Percentiles rank a stretch among this genome's conserved stretches.
These are phyloP conservation scores for Brachionus rotundiformis DNA, from an alignment of 1,140 invertebrate genomes.

Conservation along the genomic window DNA sequence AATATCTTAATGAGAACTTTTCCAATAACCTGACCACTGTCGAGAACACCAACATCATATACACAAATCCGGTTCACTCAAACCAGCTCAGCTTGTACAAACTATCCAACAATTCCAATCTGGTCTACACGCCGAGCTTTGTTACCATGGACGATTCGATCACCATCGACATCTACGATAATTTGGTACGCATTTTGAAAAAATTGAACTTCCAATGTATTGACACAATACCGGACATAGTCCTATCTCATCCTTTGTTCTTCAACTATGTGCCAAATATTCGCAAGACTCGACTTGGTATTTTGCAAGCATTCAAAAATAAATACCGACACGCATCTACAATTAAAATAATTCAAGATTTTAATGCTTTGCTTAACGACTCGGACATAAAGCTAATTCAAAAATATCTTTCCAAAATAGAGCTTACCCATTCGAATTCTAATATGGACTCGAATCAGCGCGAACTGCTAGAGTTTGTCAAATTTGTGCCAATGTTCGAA, in stretches of 20 bases:
- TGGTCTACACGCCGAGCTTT: not conserved
- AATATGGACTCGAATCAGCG: not conserved
- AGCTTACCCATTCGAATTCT: not conserved
- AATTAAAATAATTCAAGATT: constrained; percentile 24
- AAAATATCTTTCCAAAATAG: constrained; percentile 39
- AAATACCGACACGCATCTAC: not conserved
- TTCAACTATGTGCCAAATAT: constrained; percentile 29
- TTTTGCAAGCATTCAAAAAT: constrained; percentile 19
- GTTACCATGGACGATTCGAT: constrained; percentile 3
- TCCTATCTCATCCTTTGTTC: not conserved
- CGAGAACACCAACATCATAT: constrained; percentile 42
- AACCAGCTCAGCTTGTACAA: constrained; percentile 11
- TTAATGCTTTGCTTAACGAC: constrained; percentile 38
- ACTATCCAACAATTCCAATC: constrained; percentile 33
- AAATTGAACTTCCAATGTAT: constrained; percentile 41
- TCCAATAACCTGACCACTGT: constrained; percentile 8
- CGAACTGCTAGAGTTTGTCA: constrained; percentile 22
- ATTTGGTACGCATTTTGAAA: constrained; percentile 2
- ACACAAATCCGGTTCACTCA: not conserved
- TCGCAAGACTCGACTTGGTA: not conserved
- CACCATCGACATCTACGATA: not conserved
- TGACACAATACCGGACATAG: not conserved
- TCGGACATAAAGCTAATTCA: constrained; percentile 15
- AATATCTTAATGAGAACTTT: constrained; percentile 51
- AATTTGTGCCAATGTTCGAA: constrained; percentile 51